phyloP scores from a whole-genome alignment of 2,888 invertebrate genomes.

The Perithous albicinctus region DNA sequence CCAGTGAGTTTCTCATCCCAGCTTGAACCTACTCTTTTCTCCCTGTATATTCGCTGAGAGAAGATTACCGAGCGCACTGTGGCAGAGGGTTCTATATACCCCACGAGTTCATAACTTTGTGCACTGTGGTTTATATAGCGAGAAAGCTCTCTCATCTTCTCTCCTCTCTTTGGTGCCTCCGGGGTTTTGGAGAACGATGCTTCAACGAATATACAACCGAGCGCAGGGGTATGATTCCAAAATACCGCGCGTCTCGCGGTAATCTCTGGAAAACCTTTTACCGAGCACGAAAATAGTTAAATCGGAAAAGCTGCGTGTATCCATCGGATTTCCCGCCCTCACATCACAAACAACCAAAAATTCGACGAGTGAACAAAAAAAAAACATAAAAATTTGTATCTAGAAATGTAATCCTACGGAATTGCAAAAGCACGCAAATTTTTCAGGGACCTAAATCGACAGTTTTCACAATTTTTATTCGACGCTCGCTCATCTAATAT shows the following conservation, averaged over 20 bases:
- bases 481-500: too few species aligned
- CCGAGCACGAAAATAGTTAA: background rate
- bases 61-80: slow-evolving; percentile 53
- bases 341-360: background rate
- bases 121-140: slow-evolving; percentile 14
- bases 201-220: background rate
- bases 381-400: too few species aligned
- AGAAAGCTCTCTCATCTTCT: background rate
- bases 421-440: too few species aligned
- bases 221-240: background rate
- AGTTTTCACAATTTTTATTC: too few species aligned
- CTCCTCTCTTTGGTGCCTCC: background rate
- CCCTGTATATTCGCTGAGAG: slow-evolving; percentile 6
- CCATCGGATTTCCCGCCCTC: background rate
- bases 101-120: slow-evolving; percentile 28
- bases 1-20: slow-evolving; percentile 42
- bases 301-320: slow-evolving; percentile 1
- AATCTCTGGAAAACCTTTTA: slow-evolving; percentile 11
- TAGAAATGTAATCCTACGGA: too few species aligned
- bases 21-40: slow-evolving; percentile 28
- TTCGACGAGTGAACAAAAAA: too few species aligned
- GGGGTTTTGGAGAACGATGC: slow-evolving; percentile 3
- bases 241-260: slow-evolving; percentile 6
- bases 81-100: background rate
- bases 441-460: too few species aligned